These are phyloP conservation scores for Mesorhabditis belari DNA, from an alignment of 2,888 invertebrate genomes.

Conservation along the genomic window DNA sequence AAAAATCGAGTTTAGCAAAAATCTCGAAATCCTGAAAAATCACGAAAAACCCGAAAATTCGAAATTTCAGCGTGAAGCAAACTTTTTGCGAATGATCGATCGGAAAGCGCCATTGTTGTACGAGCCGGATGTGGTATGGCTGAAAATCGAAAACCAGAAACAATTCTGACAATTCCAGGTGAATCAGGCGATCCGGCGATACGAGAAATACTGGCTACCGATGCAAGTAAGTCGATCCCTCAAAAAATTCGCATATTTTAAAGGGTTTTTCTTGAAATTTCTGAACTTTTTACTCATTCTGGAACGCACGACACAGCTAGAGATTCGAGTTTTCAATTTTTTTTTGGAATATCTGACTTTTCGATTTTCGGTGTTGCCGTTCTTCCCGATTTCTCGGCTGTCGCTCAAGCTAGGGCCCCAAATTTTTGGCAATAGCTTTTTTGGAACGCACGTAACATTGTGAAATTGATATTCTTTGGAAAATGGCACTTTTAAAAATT, in stretches of 20 bases:
- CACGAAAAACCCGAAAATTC: conserved; percentile 1
- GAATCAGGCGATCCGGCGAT: conserved; percentile 56
- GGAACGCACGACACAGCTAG: not conserved
- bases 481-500: too few relatives aligned
- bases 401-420: too few relatives aligned
- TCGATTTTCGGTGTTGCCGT: not conserved
- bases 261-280: too few relatives aligned
- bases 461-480: too few relatives aligned
- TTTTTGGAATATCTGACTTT: not conserved
- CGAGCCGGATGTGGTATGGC: conserved; percentile 52
- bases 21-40: conserved; percentile 5
- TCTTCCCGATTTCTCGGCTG: too few relatives aligned
- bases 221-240: conserved; percentile 50
- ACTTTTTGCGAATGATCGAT: conserved; percentile 53
- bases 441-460: too few relatives aligned
- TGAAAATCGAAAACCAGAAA: too few relatives aligned
- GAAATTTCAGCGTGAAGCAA: conserved; percentile 49
- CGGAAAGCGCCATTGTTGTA: conserved; percentile 51
- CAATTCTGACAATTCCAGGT: too few relatives aligned
- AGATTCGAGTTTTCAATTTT: not conserved
- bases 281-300: not conserved
- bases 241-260: too few relatives aligned
- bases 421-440: too few relatives aligned
- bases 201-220: conserved; percentile 58
- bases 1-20: not conserved